Evolutionary conservation across 2,888 invertebrate genomes (phyloP), one percentile per base, ranked within the genome.

Genomic region (Limnephilus lunatus): DNA sequence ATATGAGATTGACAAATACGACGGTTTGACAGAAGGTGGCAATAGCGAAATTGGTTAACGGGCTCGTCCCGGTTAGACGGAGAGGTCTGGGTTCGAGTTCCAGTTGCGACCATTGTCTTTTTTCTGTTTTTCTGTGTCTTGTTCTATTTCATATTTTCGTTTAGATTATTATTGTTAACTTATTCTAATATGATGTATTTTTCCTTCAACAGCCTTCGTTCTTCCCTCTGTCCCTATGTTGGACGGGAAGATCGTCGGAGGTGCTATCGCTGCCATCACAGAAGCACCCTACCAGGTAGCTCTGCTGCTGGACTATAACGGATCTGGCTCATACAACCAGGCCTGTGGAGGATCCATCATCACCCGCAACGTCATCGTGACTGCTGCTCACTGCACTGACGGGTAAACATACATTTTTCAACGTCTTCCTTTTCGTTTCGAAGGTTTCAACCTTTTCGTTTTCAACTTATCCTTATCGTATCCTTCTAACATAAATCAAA

Each of bases 241-340:
- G 39, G 80, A 31, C 31, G 44, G 31, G 83, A 85, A 88, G 30
- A 85, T 92, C 93, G 96, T 95, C 1, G 96, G 96, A 94, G 96
- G 96, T 12, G 95, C 94, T 94, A 94, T 94, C 94, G 95, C 96
- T 35, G 95, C 95, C 93, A 96, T 96, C 91, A 94, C 94, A 2
- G 94, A 95, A 85, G 94, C 96, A 14, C 96, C 96, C 11, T 96
- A 96, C 94, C 96, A 96, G 93, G 96, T 95, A 1, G 94, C 95
- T 30, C 92, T 96, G 85, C 94, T 93, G 80, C 11, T 90, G 39
- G 85, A 91, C 89, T 94, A 94, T 0, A 11, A 93, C 0, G 92
- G 94, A 1, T 95, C 95, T 15, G 96, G 95, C 95, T 93, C 94
- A 2, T 91, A 30, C 89, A 88, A 81, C 53, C 95, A 96, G 92